Evolutionary conservation across 64 coral and sea anemone species (phyloP).

Genomic region (Actinia tenebrosa): DNA sequence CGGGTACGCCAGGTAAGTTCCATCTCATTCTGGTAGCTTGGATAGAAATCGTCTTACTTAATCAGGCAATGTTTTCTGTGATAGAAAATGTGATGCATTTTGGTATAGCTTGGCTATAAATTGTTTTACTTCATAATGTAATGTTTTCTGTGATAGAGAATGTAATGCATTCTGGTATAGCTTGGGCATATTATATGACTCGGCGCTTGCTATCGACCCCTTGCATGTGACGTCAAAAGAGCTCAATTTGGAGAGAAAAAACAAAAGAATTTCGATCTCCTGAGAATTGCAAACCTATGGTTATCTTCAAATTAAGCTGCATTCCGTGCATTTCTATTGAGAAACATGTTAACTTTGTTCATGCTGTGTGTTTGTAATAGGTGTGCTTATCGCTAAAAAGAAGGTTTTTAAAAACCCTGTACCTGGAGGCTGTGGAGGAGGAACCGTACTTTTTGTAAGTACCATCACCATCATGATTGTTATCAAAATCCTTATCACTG

Average conservation of each 20-base stretch:
- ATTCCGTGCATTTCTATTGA: too few relatives aligned
- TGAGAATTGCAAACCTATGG: too few relatives aligned
- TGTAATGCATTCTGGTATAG: too few relatives aligned
- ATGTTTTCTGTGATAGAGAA: too few relatives aligned
- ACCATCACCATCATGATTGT: neutral
- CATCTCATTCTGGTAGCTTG: neutral
- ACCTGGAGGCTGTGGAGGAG: constrained; percentile 85
- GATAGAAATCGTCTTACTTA: neutral
- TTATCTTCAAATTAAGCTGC: too few relatives aligned
- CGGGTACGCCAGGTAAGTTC: constrained; percentile 82
- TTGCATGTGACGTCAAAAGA: too few relatives aligned
- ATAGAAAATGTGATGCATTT: neutral
- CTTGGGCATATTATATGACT: too few relatives aligned
- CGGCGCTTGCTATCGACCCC: too few relatives aligned
- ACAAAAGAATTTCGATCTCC: too few relatives aligned
- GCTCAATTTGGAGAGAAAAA: too few relatives aligned
- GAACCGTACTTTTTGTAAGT: constrained; percentile 96
- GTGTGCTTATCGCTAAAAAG: constrained; percentile 89
- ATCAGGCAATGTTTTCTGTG: too few relatives aligned
- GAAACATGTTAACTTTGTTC: neutral
- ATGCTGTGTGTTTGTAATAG: neutral
- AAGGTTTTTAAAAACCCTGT: constrained; percentile 81
- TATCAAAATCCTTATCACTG: neutral
- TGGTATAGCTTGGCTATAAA: neutral
- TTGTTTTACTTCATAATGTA: neutral